Evolutionary conservation across 2,797 vertebrate species (phyloP).

Genomic region (Enteromius trimaculatus): DNA sequence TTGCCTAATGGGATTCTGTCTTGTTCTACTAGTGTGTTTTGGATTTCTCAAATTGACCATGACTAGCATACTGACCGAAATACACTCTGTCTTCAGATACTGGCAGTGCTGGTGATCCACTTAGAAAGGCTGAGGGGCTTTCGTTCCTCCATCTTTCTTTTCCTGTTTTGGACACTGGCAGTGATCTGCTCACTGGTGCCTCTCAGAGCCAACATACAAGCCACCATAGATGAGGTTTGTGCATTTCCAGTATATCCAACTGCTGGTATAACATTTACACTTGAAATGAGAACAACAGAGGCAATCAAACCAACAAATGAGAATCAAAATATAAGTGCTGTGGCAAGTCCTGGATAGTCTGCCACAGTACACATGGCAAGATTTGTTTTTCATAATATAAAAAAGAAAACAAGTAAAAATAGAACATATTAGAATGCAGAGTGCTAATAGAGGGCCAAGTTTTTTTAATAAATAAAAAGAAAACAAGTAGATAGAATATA

Average conservation of each 20-base stretch:
- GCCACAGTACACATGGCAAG: too few relatives aligned
- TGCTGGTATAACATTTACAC: background rate
- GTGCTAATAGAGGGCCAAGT: too few relatives aligned
- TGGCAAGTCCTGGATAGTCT: background rate
- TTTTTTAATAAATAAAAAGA: too few relatives aligned
- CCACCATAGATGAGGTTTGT: slow-evolving; percentile 73
- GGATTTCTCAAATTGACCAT: background rate
- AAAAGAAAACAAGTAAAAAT: background rate
- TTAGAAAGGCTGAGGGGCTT: slow-evolving; percentile 79
- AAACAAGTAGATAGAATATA: too few relatives aligned
- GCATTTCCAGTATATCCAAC: background rate
- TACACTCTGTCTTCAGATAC: slow-evolving; percentile 66
- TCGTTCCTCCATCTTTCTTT: slow-evolving; percentile 79
- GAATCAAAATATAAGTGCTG: background rate
- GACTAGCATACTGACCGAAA: slow-evolving; percentile 1
- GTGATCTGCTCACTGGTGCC: slow-evolving; percentile 72
- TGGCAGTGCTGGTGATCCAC: slow-evolving; percentile 79
- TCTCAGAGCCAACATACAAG: slow-evolving; percentile 72
- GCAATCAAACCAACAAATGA: background rate
- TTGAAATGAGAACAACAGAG: background rate
- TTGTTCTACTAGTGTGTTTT: background rate
- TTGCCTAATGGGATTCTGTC: background rate
- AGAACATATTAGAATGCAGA: too few relatives aligned
- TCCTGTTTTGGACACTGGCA: slow-evolving; percentile 84
- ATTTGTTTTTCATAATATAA: too few relatives aligned